Evolutionary conservation across 2,888 invertebrate genomes (phyloP).

Genomic region (Bimastos eiseni): DNA sequence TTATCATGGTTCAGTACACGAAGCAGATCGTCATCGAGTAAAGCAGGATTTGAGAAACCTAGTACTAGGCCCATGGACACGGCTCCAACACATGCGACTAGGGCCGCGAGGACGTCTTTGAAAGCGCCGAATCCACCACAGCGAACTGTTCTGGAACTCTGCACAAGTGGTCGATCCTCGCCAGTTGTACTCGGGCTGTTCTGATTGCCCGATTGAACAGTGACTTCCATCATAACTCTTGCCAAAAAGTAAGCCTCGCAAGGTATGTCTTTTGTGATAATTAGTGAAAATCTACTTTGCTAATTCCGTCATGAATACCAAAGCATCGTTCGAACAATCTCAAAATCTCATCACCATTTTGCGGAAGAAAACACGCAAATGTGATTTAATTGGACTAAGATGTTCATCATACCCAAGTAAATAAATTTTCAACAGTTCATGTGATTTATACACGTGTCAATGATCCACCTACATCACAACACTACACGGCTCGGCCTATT

Average conservation of each 20-base stretch:
- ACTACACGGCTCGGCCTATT: too few relatives aligned
- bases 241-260: neutral
- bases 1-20: constrained; percentile 64
- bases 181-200: neutral
- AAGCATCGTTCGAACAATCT: too few relatives aligned
- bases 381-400: too few relatives aligned
- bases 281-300: neutral
- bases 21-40: constrained; percentile 50
- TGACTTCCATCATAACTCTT: neutral
- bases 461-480: too few relatives aligned
- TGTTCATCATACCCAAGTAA: too few relatives aligned
- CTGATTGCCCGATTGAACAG: neutral
- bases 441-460: too few relatives aligned
- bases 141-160: neutral
- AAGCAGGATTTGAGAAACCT: constrained; percentile 59
- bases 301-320: neutral
- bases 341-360: too few relatives aligned
- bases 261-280: neutral
- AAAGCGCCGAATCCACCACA: neutral
- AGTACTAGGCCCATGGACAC: constrained; percentile 56
- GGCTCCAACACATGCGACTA: constrained; percentile 64
- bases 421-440: too few relatives aligned
- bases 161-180: neutral
- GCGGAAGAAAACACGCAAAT: too few relatives aligned
- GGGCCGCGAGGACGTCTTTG: constrained; percentile 37